phyloP scores from a whole-genome alignment of 2,888 invertebrate genomes.

The Leptinotarsa tumamoca region DNA sequence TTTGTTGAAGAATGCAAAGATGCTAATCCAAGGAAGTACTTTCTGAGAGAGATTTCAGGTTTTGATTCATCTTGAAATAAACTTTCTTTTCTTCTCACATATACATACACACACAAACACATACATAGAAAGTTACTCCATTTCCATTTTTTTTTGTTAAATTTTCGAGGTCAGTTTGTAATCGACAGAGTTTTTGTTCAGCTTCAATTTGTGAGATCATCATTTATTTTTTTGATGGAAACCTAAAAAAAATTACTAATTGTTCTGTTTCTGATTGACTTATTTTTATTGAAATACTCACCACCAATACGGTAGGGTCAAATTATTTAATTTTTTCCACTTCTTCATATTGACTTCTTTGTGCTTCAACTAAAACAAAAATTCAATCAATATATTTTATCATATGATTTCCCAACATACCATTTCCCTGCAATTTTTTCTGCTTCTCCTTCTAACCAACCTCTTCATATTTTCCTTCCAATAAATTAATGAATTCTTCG shows the following conservation, averaged over 20 bases:
- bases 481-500: conserved; percentile 60
- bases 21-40: conserved; percentile 50
- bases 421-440: conserved; percentile 74
- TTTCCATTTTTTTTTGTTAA: conserved; percentile 37
- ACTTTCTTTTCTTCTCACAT: conserved; percentile 19
- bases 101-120: background rate
- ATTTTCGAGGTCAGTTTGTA: conserved; percentile 52
- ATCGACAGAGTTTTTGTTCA: conserved; percentile 50
- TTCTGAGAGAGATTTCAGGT: background rate
- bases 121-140: background rate
- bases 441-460: conserved; percentile 64
- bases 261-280: background rate
- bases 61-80: conserved; percentile 20
- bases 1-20: conserved; percentile 59
- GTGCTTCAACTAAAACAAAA: conserved; percentile 69
- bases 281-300: conserved; percentile 53
- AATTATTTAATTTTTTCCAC: conserved; percentile 69
- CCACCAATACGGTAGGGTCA: conserved; percentile 69
- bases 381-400: conserved; percentile 72
- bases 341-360: conserved; percentile 73
- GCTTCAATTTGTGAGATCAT: conserved; percentile 52
- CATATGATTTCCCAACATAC: conserved; percentile 83
- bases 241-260: conserved; percentile 41
- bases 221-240: conserved; percentile 48
- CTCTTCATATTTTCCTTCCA: conserved; percentile 59